phyloP scores from a whole-genome alignment of 2,888 invertebrate genomes.

The Clanis bilineata region DNA sequence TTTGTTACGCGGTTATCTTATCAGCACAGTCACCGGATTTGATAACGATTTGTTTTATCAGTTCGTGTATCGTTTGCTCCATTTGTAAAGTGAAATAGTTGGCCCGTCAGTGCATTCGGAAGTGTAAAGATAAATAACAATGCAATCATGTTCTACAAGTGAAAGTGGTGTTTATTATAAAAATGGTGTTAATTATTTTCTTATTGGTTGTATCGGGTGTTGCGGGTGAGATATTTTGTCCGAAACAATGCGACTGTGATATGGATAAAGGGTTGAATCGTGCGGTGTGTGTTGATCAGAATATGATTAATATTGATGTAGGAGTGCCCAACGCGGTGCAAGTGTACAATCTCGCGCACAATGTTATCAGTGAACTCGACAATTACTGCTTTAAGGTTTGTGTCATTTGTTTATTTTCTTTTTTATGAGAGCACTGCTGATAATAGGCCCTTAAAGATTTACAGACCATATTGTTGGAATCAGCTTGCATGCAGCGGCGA shows the following conservation, averaged over 20 bases:
- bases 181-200: slow-evolving; percentile 55
- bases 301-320: slow-evolving; percentile 81
- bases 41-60: slow-evolving; percentile 64
- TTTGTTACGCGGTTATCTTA: slow-evolving; percentile 55
- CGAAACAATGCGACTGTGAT: slow-evolving; percentile 81
- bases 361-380: slow-evolving; percentile 83
- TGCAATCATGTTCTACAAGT: slow-evolving; percentile 42
- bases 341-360: slow-evolving; percentile 83
- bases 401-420: background rate
- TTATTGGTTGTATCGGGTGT: slow-evolving; percentile 36
- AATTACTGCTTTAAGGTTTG: slow-evolving; percentile 83
- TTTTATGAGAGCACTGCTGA: no score
- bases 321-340: slow-evolving; percentile 83
- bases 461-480: no score
- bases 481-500: no score
- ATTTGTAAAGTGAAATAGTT: slow-evolving; percentile 50
- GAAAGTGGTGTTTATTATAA: slow-evolving; percentile 33
- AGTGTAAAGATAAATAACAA: slow-evolving; percentile 40
- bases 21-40: slow-evolving; percentile 36
- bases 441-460: no score
- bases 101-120: slow-evolving; percentile 44
- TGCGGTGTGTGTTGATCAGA: slow-evolving; percentile 80
- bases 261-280: slow-evolving; percentile 71
- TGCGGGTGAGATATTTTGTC: slow-evolving; percentile 60
- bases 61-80: slow-evolving; percentile 57